Conservation (phyloP, 2,888 invertebrate species). For the Rhyacophila evoluta region DNA sequence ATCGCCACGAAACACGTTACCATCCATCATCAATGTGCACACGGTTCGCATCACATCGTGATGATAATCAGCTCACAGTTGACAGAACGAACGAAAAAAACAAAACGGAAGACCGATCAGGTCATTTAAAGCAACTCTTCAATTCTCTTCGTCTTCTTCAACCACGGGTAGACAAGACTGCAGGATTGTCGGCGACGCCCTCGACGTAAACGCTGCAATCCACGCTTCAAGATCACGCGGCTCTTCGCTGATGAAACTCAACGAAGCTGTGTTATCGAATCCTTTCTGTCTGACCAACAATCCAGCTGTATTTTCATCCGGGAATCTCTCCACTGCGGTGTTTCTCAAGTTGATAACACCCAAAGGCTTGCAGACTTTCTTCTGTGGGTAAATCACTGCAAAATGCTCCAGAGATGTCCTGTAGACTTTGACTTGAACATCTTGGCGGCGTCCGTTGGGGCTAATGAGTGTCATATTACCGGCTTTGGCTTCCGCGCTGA, state of each 20-base stretch:
- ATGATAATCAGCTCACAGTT: constrained; percentile 9
- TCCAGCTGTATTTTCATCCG: constrained; percentile 62
- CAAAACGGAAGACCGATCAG: constrained; percentile 30
- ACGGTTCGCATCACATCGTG: not conserved
- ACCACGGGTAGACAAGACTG: constrained; percentile 73
- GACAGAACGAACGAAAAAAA: constrained; percentile 28
- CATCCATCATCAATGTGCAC: not conserved
- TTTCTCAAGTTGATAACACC: constrained; percentile 74
- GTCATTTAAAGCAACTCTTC: constrained; percentile 29
- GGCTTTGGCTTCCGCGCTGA: constrained; percentile 69
- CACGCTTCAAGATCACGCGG: constrained; percentile 72
- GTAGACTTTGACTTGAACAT: constrained; percentile 75
- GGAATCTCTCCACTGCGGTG: constrained; percentile 69
- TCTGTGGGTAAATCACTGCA: constrained; percentile 75
- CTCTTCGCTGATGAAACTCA: constrained; percentile 71
- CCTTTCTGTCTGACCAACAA: constrained; percentile 73
- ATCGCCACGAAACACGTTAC: constrained; percentile 1
- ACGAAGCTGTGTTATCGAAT: constrained; percentile 72
- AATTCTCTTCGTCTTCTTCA: constrained; percentile 71
- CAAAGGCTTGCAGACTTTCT: constrained; percentile 72
- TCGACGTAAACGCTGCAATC: constrained; percentile 71
- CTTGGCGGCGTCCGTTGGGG: constrained; percentile 71
- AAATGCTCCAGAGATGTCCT: constrained; percentile 75
- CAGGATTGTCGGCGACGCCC: constrained; percentile 65
- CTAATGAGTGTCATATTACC: constrained; percentile 73